Conservation (phyloP, 1,140 invertebrate species). For the Eupristina koningsbergeri region DNA sequence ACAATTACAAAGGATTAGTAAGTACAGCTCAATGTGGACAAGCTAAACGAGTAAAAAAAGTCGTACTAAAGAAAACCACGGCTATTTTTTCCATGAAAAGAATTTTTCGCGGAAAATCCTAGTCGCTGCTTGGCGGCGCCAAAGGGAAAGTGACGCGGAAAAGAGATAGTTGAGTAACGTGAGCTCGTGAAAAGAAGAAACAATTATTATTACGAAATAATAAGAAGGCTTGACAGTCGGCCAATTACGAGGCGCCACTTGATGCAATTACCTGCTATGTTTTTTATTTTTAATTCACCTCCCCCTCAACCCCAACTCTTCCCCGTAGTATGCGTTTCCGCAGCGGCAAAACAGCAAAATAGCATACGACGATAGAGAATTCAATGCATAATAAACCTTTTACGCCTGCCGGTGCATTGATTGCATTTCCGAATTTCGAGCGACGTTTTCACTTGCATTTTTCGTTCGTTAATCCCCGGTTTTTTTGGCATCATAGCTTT, state of each 20-base stretch:
- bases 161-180: neutral
- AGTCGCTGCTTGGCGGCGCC: neutral
- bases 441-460: neutral
- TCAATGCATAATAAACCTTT: slow-evolving; percentile 6
- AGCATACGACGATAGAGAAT: neutral
- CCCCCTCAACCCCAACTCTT: neutral
- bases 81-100: too few species aligned
- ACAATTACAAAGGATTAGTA: too few species aligned
- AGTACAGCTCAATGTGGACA: too few species aligned
- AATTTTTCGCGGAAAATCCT: neutral
- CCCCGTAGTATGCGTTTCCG: neutral
- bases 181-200: neutral
- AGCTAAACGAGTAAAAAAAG: too few species aligned
- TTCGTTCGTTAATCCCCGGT: neutral
- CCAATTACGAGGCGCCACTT: slow-evolving; percentile 41
- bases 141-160: slow-evolving; percentile 18
- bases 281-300: neutral
- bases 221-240: slow-evolving; percentile 33
- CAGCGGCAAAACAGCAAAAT: neutral
- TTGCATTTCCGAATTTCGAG: neutral
- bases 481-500: neutral
- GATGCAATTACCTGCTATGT: slow-evolving; percentile 27
- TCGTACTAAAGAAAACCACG: too few species aligned
- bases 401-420: neutral
- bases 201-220: slow-evolving; percentile 44